phyloP scores from a whole-genome alignment of 1,140 invertebrate species.

The Papilio dardanus region DNA sequence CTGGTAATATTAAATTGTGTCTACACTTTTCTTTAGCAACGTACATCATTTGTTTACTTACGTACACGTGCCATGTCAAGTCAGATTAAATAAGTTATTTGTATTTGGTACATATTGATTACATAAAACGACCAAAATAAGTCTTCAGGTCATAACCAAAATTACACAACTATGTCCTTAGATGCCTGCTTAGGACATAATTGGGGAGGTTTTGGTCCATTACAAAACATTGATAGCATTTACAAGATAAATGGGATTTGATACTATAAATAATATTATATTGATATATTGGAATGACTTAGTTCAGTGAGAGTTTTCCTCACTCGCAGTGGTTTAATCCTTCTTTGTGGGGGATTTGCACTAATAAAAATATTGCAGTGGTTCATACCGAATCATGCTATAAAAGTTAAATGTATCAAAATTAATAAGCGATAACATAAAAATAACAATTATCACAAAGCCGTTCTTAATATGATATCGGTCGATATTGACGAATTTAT shows the following conservation, averaged over 20 bases:
- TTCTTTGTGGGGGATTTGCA: not conserved
- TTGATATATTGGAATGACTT: too few species aligned
- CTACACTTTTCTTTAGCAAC: not conserved
- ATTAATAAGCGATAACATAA: slow-evolving; percentile 26
- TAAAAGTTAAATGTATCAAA: slow-evolving; percentile 24
- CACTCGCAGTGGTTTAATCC: not conserved
- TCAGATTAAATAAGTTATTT: not conserved
- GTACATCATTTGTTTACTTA: not conserved
- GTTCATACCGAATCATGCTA: slow-evolving; percentile 5
- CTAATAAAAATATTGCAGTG: not conserved
- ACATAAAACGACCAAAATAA: too few species aligned
- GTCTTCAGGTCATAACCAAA: too few species aligned
- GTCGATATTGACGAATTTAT: slow-evolving; percentile 33
- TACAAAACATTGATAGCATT: too few species aligned
- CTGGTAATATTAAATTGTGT: slow-evolving; percentile 12
- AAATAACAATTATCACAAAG: slow-evolving; percentile 26
- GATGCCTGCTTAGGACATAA: too few species aligned
- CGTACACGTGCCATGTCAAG: not conserved
- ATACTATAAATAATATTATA: too few species aligned
- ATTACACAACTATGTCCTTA: too few species aligned
- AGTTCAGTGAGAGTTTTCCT: not conserved
- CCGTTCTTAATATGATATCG: slow-evolving; percentile 32
- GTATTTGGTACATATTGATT: too few species aligned
- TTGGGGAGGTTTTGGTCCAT: too few species aligned
- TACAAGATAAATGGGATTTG: too few species aligned